Evolutionary conservation across 1,140 invertebrate species (phyloP).

Genomic region (Neodiprion lecontei): DNA sequence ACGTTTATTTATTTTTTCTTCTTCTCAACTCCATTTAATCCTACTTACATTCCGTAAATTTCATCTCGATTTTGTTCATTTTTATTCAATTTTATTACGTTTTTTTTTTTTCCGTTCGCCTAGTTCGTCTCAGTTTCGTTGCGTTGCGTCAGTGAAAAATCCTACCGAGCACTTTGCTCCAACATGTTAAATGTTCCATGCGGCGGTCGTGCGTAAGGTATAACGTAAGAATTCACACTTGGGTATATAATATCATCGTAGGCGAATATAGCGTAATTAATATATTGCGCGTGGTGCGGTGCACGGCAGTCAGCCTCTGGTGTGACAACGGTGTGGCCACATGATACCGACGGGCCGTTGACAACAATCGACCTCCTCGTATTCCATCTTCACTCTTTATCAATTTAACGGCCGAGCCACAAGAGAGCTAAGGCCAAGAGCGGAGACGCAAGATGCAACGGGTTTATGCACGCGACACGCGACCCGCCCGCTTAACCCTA

Average conservation of each 20-base stretch:
- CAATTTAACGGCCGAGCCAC: background rate
- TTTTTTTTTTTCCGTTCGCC: background rate
- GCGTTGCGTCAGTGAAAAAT: background rate
- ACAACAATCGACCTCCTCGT: background rate
- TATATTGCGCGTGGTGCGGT: background rate
- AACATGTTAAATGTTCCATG: background rate
- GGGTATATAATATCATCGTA: too few relatives aligned
- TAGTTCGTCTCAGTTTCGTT: background rate
- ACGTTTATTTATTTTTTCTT: too few relatives aligned
- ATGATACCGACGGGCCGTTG: background rate
- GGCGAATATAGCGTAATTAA: background rate
- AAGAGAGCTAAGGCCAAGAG: background rate
- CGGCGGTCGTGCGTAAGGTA: background rate
- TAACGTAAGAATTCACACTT: too few relatives aligned
- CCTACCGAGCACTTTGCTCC: background rate
- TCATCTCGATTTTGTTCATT: background rate
- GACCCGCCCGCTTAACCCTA: slow-evolving; percentile 6
- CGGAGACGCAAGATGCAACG: background rate
- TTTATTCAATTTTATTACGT: background rate
- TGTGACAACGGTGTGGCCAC: background rate
- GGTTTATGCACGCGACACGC: background rate
- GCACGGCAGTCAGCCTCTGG: background rate
- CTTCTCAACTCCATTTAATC: too few relatives aligned
- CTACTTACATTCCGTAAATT: too few relatives aligned
- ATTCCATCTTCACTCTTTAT: background rate